A percentile compares a stretch with the other conserved stretches of the same genome.
phyloP scores from a whole-genome alignment of 1,140 invertebrate genomes.

The Streblospio benedicti region DNA sequence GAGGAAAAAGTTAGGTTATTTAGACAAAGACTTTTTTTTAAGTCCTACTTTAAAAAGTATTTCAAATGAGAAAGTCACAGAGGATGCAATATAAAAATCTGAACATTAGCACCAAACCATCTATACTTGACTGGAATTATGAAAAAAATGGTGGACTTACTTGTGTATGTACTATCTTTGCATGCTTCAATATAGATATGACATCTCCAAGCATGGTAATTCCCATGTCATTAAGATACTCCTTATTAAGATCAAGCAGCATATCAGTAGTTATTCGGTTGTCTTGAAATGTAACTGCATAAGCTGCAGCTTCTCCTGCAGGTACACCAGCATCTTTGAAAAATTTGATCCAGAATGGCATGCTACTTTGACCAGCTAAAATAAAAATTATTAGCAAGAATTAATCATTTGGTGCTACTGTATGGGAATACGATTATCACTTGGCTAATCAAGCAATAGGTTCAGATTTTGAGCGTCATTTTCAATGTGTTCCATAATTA shows the following conservation, averaged over 20 bases:
- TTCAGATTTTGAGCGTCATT: no score
- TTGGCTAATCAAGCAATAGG: no score
- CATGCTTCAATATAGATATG: conserved; percentile 73
- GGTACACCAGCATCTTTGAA: conserved; percentile 71
- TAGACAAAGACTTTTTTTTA: background rate
- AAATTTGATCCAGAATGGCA: conserved; percentile 60
- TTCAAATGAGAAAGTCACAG: background rate
- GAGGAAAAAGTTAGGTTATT: background rate
- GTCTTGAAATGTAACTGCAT: conserved; percentile 71
- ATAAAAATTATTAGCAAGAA: background rate
- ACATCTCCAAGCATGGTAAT: conserved; percentile 73
- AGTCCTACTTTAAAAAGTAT: background rate
- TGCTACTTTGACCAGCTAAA: background rate
- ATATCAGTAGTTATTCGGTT: conserved; percentile 72
- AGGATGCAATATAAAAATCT: no score
- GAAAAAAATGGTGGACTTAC: no score
- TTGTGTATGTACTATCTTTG: conserved; percentile 63
- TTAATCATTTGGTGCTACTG: background rate
- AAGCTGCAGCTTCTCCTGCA: conserved; percentile 61
- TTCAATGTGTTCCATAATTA: no score
- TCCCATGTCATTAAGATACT: conserved; percentile 73
- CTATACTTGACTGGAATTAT: no score
- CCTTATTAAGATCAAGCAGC: conserved; percentile 71
- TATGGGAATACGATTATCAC: no score
- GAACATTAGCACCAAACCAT: no score